phyloP scores from a whole-genome alignment of 2,888 invertebrate genomes.

The Leptinotarsa rubiginosa region DNA sequence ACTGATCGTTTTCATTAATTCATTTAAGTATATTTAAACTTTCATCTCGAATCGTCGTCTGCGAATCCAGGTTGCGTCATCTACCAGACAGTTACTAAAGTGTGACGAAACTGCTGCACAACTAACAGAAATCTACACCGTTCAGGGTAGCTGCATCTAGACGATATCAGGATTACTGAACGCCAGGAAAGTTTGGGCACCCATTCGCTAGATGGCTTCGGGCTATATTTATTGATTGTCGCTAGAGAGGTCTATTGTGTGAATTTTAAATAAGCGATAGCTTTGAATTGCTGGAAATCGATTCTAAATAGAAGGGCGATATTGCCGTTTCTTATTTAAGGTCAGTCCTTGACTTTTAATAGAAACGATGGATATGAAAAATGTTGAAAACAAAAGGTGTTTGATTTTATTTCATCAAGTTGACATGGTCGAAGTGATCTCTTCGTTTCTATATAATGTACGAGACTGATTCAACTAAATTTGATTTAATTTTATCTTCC shows the following conservation, averaged over 20 bases:
- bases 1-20: no score
- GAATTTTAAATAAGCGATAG: constrained; percentile 11
- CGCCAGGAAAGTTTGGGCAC: constrained; percentile 27
- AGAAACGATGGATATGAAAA: not conserved
- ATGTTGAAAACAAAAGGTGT: no score
- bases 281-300: not conserved
- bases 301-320: not conserved
- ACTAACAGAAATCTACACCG: constrained; percentile 23
- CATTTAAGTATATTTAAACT: no score
- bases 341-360: not conserved
- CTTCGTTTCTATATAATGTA: no score
- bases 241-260: constrained; percentile 45
- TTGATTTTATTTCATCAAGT: no score
- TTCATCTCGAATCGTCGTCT: not conserved
- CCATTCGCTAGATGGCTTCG: constrained; percentile 43
- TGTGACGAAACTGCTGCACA: not conserved
- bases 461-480: no score
- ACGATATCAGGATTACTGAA: constrained; percentile 41
- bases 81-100: not conserved
- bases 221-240: constrained; percentile 56
- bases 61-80: not conserved
- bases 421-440: no score
- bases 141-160: constrained; percentile 25
- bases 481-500: no score
- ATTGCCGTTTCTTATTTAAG: not conserved